Evolutionary conservation across 1,140 invertebrate genomes (phyloP).

Genomic region (Dendroctonus ponderosae): DNA sequence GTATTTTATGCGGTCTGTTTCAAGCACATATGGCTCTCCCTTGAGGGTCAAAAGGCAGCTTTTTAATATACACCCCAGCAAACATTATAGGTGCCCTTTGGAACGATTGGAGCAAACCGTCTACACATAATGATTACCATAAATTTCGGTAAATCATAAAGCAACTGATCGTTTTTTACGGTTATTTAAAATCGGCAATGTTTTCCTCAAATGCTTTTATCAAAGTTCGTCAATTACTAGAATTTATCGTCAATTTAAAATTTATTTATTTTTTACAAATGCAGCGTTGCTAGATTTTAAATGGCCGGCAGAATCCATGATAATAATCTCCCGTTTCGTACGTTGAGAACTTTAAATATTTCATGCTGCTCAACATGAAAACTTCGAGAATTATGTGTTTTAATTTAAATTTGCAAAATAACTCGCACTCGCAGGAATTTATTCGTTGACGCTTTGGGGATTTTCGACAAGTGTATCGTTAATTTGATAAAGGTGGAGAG

Average conservation of each 20-base stretch:
- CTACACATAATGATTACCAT: too few species aligned
- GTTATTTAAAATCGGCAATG: too few species aligned
- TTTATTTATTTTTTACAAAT: not conserved
- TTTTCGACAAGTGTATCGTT: not conserved
- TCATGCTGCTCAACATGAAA: conserved; percentile 9
- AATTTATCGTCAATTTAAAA: not conserved
- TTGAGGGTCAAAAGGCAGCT: too few species aligned
- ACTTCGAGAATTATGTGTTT: conserved; percentile 22
- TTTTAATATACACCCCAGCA: too few species aligned
- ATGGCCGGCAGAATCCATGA: conserved; percentile 5
- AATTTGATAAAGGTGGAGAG: not conserved
- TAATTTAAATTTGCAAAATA: conserved; percentile 23
- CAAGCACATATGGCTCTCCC: too few species aligned
- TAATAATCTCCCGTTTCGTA: conserved; percentile 14
- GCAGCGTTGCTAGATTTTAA: conserved; percentile 4
- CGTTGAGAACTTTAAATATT: conserved; percentile 21
- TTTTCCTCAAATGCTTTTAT: too few species aligned
- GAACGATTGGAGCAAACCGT: too few species aligned
- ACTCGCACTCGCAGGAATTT: not conserved
- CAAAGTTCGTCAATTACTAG: too few species aligned
- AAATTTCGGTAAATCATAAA: too few species aligned
- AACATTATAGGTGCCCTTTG: too few species aligned
- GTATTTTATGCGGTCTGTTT: too few species aligned
- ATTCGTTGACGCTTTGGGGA: not conserved
- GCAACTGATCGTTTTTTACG: too few species aligned